A percentile compares a stretch with the other conserved stretches of the same genome.
Evolutionary conservation across 2,888 invertebrate species (phyloP).

Genomic region (Eupithecia subumbrata): DNA sequence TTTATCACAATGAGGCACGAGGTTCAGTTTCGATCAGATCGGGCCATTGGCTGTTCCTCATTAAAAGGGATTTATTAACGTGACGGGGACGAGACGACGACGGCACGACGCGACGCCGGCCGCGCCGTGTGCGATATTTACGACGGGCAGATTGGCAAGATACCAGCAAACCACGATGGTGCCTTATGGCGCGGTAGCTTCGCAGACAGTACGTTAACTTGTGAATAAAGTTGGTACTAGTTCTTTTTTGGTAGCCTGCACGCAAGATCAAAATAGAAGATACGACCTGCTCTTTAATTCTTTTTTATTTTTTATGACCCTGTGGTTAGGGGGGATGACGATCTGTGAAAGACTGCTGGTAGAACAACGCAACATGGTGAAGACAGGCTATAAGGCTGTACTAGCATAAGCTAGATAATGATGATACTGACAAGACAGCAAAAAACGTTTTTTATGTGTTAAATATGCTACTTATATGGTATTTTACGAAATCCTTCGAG

Average conservation of each 20-base stretch:
- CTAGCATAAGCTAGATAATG: not conserved
- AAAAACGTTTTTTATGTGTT: not conserved
- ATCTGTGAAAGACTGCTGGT: not conserved
- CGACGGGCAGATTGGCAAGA: constrained; percentile 70
- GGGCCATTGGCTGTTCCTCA: constrained; percentile 76
- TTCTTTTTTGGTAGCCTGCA: not conserved
- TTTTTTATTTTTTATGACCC: not conserved
- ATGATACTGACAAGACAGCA: not conserved
- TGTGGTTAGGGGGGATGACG: not conserved
- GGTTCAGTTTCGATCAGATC: constrained; percentile 68
- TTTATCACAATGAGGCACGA: constrained; percentile 26
- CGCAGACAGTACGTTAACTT: constrained; percentile 18
- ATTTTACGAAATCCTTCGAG: not conserved
- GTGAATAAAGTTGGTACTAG: not conserved
- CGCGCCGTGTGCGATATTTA: constrained; percentile 70
- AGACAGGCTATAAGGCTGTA: not conserved
- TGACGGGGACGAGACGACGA: constrained; percentile 72
- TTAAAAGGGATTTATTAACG: constrained; percentile 81
- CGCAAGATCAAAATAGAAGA: not conserved
- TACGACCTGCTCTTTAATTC: not conserved
- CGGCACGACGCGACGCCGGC: constrained; percentile 51
- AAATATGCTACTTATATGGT: not conserved
- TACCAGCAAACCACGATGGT: constrained; percentile 50
- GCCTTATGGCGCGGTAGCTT: constrained; percentile 36
- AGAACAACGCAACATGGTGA: not conserved